A percentile compares a stretch with the other conserved stretches of the same genome.
These are phyloP conservation scores for Propithecus deckenii DNA, from an alignment of 2,797 vertebrate genomes.

Conservation along the genomic window DNA sequence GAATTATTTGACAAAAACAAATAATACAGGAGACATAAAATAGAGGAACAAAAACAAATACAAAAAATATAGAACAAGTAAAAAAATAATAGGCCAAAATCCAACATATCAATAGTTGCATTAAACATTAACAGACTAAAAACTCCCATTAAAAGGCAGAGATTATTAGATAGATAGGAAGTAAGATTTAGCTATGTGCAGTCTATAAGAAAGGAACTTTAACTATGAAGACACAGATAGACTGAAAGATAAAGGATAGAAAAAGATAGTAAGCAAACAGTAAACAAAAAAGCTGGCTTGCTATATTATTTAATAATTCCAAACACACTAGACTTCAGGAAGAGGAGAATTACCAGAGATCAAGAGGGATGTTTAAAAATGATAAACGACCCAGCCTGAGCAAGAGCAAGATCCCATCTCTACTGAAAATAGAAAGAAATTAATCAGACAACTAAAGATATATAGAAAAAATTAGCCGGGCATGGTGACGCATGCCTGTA, in stretches of 20 bases:
- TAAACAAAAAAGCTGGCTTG: not conserved
- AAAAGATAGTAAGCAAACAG: not conserved
- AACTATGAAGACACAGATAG: not conserved
- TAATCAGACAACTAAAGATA: too few species aligned
- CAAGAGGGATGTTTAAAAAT: not conserved
- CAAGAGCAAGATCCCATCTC: too few species aligned
- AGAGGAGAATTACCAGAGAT: not conserved
- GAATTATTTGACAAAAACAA: not conserved
- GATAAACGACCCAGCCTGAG: not conserved
- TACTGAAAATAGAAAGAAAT: too few species aligned
- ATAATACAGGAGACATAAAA: not conserved
- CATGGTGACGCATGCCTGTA: too few species aligned
- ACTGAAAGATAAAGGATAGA: not conserved
- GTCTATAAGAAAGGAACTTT: not conserved
- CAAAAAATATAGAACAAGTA: not conserved
- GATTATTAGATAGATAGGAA: not conserved
- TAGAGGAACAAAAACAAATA: not conserved
- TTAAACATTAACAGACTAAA: not conserved
- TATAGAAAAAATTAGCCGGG: too few species aligned
- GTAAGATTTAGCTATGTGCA: not conserved
- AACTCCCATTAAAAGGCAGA: not conserved
- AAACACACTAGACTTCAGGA: not conserved
- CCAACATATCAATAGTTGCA: not conserved
- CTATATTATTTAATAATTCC: not conserved
- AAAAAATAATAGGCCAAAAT: not conserved